Percentiles rank a stretch among this genome's conserved stretches.
These are phyloP conservation scores for Cassiopea andromeda DNA, from an alignment of 30 jellyfish, hydroid and myxozoan genomes.

Conservation along the genomic window DNA sequence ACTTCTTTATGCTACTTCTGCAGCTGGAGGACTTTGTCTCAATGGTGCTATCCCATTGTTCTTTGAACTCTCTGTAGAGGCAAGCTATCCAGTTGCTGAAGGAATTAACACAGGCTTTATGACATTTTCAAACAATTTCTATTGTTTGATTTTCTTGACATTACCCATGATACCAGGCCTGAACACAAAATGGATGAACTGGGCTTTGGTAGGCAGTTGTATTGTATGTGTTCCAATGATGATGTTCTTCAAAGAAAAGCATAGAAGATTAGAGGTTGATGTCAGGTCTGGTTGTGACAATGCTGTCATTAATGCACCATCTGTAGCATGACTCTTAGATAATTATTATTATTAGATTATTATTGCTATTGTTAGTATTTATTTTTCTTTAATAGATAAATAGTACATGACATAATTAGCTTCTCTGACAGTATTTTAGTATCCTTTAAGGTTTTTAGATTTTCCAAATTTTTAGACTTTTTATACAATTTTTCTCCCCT, in stretches of 20 bases:
- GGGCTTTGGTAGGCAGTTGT: slow-evolving; percentile 97
- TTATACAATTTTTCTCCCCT: no score
- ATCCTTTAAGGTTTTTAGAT: no score
- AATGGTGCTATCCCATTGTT: slow-evolving; percentile 98
- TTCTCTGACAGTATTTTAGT: no score
- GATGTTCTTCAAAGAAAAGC: slow-evolving; percentile 92
- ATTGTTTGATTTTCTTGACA: slow-evolving; percentile 88
- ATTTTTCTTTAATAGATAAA: no score
- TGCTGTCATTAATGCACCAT: slow-evolving; percentile 11
- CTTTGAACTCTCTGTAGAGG: slow-evolving; percentile 97
- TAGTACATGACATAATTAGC: no score
- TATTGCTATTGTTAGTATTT: no score
- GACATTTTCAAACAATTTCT: slow-evolving; percentile 96
- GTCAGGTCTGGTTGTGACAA: slow-evolving; percentile 49
- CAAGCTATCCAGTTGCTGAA: slow-evolving; percentile 99
- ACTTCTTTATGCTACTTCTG: slow-evolving; percentile 80
- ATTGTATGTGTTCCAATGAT: slow-evolving; percentile 90
- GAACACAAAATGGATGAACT: slow-evolving; percentile 97
- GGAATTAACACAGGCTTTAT: slow-evolving; percentile 98
- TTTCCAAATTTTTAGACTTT: no score
- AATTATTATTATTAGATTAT: no score
- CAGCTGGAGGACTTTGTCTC: slow-evolving; percentile 92
- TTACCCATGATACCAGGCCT: slow-evolving; percentile 93
- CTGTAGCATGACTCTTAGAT: neutral
- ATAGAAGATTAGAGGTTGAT: slow-evolving; percentile 89